Base-by-base conservation (phyloP, 2,888 invertebrate species). In the Merodon equestris region DNA sequence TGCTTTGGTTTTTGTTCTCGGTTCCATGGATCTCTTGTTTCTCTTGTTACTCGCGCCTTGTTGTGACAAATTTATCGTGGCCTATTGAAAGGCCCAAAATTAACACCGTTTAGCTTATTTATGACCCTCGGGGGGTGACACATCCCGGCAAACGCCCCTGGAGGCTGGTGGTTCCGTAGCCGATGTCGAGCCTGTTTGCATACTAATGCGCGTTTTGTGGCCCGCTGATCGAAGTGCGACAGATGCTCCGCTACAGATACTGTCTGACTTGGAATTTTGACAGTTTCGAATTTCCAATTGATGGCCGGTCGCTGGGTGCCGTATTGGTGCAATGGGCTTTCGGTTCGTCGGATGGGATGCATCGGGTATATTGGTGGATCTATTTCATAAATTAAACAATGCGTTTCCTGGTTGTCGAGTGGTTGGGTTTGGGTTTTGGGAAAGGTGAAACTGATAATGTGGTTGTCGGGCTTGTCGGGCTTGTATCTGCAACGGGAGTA, bases 61-160 rank as follows among this genome's bases (percentile, higher is more conserved):
- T 70, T 70, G 68, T 74, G 79, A 79, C 79, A 79, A 79, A 79
- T 79, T 79, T 79, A 79, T 79, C 54, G 68, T 54, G 60, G 47
- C 70, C 74, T 64, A 79, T 70, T 79, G 74, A 74, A 70, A 79
- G 79, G 79, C 68, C 79, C 74, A 74, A 74, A 79, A 79, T 74
- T 74, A 79, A 64, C 74, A 64, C 67, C 73, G 45, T 79, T 74
- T 68, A 68, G 34, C 38, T 74, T 74, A 74, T 79, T 79, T 79
- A 79, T 79, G 63, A 56, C 74, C 79, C 74, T 54, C 68, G 42
- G 68, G 27, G 79, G 79, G 54, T 79, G 79, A 79, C 68, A 64
- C 54, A 54, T 50, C 58, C 42, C 42, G 27, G 27, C 27, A 27
- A 56, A 63, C 74, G 68, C 77, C 77, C 77, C 63, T 68, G 68